Conservation (phyloP, 1,140 invertebrate species). For the Trichogramma pretiosum region DNA sequence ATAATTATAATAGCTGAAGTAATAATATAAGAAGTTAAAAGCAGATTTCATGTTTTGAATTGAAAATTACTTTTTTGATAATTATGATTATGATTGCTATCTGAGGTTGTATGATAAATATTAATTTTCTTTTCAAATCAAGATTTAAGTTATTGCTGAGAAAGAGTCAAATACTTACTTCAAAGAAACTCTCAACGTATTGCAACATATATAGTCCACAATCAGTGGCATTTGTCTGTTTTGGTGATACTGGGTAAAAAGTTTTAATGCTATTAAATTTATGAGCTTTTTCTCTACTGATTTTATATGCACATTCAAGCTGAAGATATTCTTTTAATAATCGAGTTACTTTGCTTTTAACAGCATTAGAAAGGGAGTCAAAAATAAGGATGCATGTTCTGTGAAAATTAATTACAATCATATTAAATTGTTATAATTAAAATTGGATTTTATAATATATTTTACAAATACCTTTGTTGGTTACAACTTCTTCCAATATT, state of each 20-base stretch:
- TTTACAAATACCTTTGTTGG: too few relatives aligned
- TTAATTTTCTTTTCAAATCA: too few relatives aligned
- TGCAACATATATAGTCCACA: slow-evolving; percentile 93
- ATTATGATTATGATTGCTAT: too few relatives aligned
- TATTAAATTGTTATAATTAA: too few relatives aligned
- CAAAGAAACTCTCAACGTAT: slow-evolving; percentile 93
- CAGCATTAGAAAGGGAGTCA: slow-evolving; percentile 68
- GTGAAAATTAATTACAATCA: slow-evolving; percentile 13
- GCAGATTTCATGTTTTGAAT: too few relatives aligned
- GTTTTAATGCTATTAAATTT: slow-evolving; percentile 73
- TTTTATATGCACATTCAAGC: slow-evolving; percentile 79
- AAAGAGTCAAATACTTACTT: too few relatives aligned
- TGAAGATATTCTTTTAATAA: slow-evolving; percentile 81
- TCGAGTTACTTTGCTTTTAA: slow-evolving; percentile 68
- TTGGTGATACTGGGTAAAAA: slow-evolving; percentile 77
- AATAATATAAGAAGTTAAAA: too few relatives aligned
- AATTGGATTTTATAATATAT: slow-evolving; percentile 42
- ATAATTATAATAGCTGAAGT: too few relatives aligned
- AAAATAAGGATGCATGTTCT: slow-evolving; percentile 87
- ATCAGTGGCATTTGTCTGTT: slow-evolving; percentile 93
- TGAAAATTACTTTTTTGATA: too few relatives aligned
- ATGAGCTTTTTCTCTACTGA: slow-evolving; percentile 53
- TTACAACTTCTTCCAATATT: slow-evolving; percentile 54
- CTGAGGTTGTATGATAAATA: too few relatives aligned
- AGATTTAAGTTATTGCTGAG: too few relatives aligned